phyloP scores from a whole-genome alignment of 1,140 invertebrate genomes.

The Leptestheria dahalacensis region DNA sequence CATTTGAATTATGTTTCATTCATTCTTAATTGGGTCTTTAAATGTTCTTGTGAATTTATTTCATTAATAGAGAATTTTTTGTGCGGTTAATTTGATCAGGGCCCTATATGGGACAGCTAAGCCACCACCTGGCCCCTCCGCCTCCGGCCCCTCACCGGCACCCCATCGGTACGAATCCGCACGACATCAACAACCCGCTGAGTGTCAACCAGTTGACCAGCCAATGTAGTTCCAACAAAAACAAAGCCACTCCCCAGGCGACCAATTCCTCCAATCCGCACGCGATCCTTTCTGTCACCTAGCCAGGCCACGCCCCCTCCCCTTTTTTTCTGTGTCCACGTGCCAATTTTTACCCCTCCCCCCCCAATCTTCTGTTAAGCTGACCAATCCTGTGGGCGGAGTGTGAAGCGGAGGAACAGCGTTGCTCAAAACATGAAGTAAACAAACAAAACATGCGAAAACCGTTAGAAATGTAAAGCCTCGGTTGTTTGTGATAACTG shows the following conservation, averaged over 20 bases:
- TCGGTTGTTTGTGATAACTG: too few species aligned
- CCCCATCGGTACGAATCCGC: constrained; percentile 74
- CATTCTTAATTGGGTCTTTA: too few species aligned
- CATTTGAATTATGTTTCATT: too few species aligned
- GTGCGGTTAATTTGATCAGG: too few species aligned
- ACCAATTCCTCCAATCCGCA: constrained; percentile 4
- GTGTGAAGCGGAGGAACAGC: too few species aligned
- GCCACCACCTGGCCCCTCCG: constrained; percentile 25
- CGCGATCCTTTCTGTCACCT: constrained; percentile 3
- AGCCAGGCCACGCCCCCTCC: neutral
- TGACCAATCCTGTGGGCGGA: neutral
- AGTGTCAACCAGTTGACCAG: constrained; percentile 74
- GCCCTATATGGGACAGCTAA: constrained; percentile 15
- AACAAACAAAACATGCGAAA: too few species aligned
- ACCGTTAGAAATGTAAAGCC: too few species aligned
- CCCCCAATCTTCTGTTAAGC: neutral
- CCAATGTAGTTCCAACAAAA: constrained; percentile 31
- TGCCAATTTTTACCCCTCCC: neutral
- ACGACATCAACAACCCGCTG: constrained; percentile 77
- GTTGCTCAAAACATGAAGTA: too few species aligned
- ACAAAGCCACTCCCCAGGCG: neutral
- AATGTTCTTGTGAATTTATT: too few species aligned
- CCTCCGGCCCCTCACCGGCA: constrained; percentile 38
- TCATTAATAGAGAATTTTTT: too few species aligned
- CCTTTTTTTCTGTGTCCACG: neutral